Evolutionary conservation across 2,888 invertebrate species (phyloP), one percentile per base, ranked within the genome.

Genomic region (Volucella inflata): DNA sequence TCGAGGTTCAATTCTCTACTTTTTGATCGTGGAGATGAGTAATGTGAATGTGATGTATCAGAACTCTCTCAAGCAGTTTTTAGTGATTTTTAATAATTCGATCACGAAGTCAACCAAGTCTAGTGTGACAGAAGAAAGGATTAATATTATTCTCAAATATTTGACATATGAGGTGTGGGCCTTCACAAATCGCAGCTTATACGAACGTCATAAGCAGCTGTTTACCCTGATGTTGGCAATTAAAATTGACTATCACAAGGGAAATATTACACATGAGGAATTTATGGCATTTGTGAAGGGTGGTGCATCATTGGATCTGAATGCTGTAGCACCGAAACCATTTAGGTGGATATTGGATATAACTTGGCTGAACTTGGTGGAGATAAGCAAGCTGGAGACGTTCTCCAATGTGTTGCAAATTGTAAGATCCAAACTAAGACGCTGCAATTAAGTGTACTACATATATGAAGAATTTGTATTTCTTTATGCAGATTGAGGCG

Each of bases 21-120:
- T 99, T 91, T 93, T 99, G 50, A 98, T 99, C 83, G 98, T 98
- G 0, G 98, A 99, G 93, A 98, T 99, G 98, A 97, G 97, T 89
- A 96, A 97, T 90, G 98, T 99, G 0, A 98, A 98, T 90, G 94
- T 95, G 9, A 99, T 99, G 98, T 99, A 99, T 90, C 99, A 99
- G 92, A 98, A 98, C 88, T 98, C 98, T 0, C 93, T 99, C 64
- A 97, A 97, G 90, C 98, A 99, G 91, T 99, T 99, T 92, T 93
- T 99, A 53, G 97, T 95, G 11, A 96, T 98, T 87, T 99, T 99
- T 90, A 98, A 99, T 91, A 96, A 95, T 89, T 98, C 98, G 0
- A 98, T 99, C 88, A 96, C 96, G 0, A 97, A 97, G 92, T 98
- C 98, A 0, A 94, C 95, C 8, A 98, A 97, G 91, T 98, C 95